A percentile compares a stretch with the other conserved stretches of the same genome.
These are phyloP conservation scores for Eublepharis macularius DNA, from an alignment of 2,113 vertebrate species.

Conservation along the genomic window DNA sequence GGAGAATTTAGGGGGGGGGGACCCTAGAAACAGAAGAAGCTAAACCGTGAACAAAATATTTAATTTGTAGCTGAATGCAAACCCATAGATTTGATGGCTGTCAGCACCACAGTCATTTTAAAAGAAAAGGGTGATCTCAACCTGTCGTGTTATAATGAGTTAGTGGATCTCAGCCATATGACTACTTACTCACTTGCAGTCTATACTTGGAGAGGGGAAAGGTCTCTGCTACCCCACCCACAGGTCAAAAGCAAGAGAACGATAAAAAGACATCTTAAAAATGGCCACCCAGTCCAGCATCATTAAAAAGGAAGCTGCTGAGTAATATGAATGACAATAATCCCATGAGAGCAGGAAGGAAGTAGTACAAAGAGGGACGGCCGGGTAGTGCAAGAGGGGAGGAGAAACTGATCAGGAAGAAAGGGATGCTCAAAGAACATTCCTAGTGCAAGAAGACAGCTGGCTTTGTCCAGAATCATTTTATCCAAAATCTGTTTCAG, in stretches of 20 bases:
- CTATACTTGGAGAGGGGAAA: not conserved
- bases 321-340: not conserved
- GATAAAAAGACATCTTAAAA: not conserved
- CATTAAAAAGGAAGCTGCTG: not conserved
- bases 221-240: not conserved
- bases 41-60: not conserved
- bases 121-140: not conserved
- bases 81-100: not conserved
- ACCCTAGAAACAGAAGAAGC: not conserved
- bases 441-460: not conserved
- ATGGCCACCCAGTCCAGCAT: not conserved
- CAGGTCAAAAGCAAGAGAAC: not conserved
- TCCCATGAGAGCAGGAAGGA: not conserved
- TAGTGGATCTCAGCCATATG: not conserved
- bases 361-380: not conserved
- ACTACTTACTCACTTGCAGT: not conserved
- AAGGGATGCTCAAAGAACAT: not conserved
- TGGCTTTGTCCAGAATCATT: too few species aligned
- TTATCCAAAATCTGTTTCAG: too few species aligned
- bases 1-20: not conserved
- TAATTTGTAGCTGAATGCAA: not conserved
- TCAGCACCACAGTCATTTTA: not conserved
- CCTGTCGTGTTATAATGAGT: not conserved
- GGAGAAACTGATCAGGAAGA: not conserved
- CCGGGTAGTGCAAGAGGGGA: not conserved